Conservation (phyloP, 2,797 vertebrate species). For the Aphelocoma californica region DNA sequence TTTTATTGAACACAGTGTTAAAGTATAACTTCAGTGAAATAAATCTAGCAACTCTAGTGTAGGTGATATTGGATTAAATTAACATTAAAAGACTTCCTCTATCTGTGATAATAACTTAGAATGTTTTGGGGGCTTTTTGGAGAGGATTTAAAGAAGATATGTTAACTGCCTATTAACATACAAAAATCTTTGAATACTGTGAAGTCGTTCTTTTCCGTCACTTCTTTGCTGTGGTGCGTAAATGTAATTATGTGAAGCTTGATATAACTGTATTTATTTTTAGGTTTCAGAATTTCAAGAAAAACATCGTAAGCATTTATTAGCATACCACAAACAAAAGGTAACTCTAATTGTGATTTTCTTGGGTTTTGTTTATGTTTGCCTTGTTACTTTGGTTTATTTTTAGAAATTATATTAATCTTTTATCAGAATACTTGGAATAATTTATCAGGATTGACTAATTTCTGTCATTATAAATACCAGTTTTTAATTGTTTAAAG, state of each 20-base stretch:
- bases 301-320: slow-evolving; percentile 82
- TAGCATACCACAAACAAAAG: slow-evolving; percentile 80
- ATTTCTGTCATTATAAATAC: background rate
- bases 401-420: background rate
- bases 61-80: background rate
- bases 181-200: background rate
- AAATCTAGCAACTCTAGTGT: background rate
- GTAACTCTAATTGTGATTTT: slow-evolving; percentile 63
- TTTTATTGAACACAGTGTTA: background rate
- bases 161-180: background rate
- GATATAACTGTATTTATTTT: background rate
- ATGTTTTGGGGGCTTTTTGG: background rate
- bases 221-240: background rate
- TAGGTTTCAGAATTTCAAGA: slow-evolving; percentile 89
- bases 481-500: background rate
- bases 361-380: background rate
- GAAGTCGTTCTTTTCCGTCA: background rate
- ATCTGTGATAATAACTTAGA: background rate
- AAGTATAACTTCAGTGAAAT: background rate
- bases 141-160: background rate
- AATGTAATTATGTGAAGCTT: background rate
- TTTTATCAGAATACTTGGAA: background rate
- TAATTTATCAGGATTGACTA: background rate
- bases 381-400: background rate
- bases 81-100: background rate